These are phyloP conservation scores for Pyrgilauda ruficollis DNA, from an alignment of 2,113 vertebrate species.

Conservation along the genomic window DNA sequence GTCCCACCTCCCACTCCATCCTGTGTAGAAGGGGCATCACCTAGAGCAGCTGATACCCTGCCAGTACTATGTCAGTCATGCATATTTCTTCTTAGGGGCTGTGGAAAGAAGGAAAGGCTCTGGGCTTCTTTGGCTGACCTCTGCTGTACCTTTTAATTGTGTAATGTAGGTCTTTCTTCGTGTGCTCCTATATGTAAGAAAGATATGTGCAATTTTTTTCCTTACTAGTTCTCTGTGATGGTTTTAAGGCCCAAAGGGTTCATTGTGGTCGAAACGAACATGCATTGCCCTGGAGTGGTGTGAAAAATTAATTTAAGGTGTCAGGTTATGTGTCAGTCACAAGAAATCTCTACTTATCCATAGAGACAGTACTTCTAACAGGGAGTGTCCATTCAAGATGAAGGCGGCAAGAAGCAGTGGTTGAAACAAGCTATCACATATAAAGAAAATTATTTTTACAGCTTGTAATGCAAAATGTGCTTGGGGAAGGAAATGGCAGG, in stretches of 20 bases:
- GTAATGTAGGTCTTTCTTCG: background rate
- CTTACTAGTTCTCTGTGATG: background rate
- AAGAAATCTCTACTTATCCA: background rate
- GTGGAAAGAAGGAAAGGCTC: background rate
- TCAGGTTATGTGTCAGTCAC: background rate
- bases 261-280: accelerated
- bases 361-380: background rate
- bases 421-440: background rate
- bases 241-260: background rate
- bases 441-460: background rate
- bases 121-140: background rate
- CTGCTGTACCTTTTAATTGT: background rate
- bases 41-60: background rate
- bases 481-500: background rate
- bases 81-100: background rate
- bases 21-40: background rate
- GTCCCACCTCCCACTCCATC: background rate
- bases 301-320: background rate
- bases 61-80: background rate
- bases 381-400: background rate
- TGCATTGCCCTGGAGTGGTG: background rate
- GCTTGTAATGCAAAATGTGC: background rate
- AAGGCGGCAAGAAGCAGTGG: background rate
- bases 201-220: background rate
- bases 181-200: background rate